Percentiles rank a stretch among this genome's conserved stretches.
Conservation (phyloP, 2,113 vertebrate species). For the Labeo catla region DNA sequence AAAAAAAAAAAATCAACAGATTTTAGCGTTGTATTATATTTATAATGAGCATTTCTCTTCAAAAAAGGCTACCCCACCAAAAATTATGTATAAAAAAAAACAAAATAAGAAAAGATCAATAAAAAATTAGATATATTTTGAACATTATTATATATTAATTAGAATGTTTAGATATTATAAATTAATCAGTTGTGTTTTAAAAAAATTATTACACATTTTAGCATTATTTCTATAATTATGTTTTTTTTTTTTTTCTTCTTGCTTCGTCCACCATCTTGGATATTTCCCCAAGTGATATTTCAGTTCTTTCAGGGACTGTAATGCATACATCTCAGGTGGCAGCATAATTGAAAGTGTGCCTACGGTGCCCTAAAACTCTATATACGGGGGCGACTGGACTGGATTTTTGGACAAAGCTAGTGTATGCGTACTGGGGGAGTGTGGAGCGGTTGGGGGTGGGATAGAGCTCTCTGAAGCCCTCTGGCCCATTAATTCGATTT, state of each 20-base stretch:
- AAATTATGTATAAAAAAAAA: not conserved
- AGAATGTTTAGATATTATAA: not conserved
- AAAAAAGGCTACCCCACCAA: not conserved
- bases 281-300: not conserved
- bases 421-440: slow-evolving; percentile 35
- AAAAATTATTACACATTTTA: not conserved
- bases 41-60: not conserved
- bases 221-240: not conserved
- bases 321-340: not conserved
- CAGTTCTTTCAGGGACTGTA: not conserved
- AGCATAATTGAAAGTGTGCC: not conserved
- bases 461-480: slow-evolving; percentile 59
- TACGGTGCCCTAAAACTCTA: not conserved
- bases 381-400: not conserved
- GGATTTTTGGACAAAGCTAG: slow-evolving; percentile 21
- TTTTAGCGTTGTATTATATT: too few relatives aligned
- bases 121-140: not conserved
- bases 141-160: not conserved
- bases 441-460: slow-evolving; percentile 34
- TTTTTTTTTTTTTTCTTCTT: not conserved
- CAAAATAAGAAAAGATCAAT: not conserved
- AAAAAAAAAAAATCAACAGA: too few relatives aligned
- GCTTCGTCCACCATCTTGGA: not conserved
- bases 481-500: slow-evolving; percentile 78
- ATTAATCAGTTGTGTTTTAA: not conserved